Evolutionary conservation across 2,888 invertebrate species (phyloP).

Genomic region (Beris morrisii): DNA sequence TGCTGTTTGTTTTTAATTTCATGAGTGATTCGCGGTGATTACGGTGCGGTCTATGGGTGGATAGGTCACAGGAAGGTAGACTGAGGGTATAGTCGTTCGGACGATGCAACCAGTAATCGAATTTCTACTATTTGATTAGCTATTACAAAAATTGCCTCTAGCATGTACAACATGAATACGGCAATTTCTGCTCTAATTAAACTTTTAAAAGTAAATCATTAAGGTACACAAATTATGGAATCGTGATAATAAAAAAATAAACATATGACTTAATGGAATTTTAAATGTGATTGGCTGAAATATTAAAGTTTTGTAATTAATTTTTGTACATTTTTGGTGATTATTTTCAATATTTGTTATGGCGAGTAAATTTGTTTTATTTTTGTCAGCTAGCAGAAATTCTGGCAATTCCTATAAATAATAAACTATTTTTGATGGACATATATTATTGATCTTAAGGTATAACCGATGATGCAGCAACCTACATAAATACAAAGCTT

Average conservation of each 20-base stretch:
- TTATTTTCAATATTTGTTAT: too few relatives aligned
- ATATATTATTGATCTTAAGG: too few relatives aligned
- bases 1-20: constrained; percentile 31
- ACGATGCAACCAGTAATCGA: constrained; percentile 26
- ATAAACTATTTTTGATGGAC: too few relatives aligned
- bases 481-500: too few relatives aligned
- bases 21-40: constrained; percentile 23
- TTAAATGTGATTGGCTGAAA: constrained; percentile 5
- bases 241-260: constrained; percentile 26
- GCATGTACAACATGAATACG: not conserved
- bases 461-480: too few relatives aligned
- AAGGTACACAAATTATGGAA: constrained; percentile 29
- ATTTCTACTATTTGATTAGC: constrained; percentile 29
- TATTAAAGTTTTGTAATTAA: constrained; percentile 11
- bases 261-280: constrained; percentile 30
- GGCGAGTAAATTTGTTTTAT: too few relatives aligned
- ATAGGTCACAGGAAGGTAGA: constrained; percentile 1
- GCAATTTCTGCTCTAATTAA: constrained; percentile 23
- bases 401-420: too few relatives aligned
- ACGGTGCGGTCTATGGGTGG: constrained; percentile 10
- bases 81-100: not conserved
- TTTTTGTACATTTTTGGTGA: not conserved
- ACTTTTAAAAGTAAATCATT: constrained; percentile 27
- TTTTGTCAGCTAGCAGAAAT: too few relatives aligned
- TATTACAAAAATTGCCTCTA: constrained; percentile 7